Conservation (phyloP, 2,888 invertebrate genomes). For the Chelonus formosanus region DNA sequence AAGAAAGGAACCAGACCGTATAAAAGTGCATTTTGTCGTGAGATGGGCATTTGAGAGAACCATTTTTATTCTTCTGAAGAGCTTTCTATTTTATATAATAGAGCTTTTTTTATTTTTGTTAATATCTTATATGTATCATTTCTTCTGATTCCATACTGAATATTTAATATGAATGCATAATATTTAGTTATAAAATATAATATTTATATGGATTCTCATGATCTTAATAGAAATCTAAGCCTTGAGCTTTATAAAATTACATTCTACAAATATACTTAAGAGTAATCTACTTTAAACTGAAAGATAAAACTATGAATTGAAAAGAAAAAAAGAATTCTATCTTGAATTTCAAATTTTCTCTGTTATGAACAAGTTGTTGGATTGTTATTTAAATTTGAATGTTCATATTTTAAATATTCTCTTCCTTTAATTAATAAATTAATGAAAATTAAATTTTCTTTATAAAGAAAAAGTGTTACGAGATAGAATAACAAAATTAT, state of each 20-base stretch:
- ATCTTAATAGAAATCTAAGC: slow-evolving; percentile 27
- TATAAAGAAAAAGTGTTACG: no score
- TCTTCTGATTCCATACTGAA: slow-evolving; percentile 8
- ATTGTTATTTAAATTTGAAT: no score
- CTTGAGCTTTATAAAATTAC: background rate
- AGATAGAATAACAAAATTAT: no score
- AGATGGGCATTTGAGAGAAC: slow-evolving; percentile 19
- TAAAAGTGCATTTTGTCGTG: slow-evolving; percentile 21
- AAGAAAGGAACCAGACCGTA: slow-evolving; percentile 25
- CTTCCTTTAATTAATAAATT: no score
- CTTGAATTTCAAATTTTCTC: no score
- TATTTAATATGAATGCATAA: slow-evolving; percentile 3
- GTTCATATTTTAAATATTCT: no score
- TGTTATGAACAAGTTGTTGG: no score
- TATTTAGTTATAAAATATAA: slow-evolving; percentile 15
- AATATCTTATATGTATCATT: background rate
- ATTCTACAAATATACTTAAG: no score
- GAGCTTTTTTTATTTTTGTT: background rate
- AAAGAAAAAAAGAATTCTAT: no score
- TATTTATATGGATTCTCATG: slow-evolving; percentile 4
- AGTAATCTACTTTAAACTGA: no score
- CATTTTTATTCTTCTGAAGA: slow-evolving; percentile 7
- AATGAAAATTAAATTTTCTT: no score
- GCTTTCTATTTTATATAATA: slow-evolving; percentile 11
- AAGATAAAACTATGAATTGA: no score